Base-by-base conservation (phyloP, 37 sponge, comb jelly and placozoan species). In the Cliona cf. orientalis region DNA sequence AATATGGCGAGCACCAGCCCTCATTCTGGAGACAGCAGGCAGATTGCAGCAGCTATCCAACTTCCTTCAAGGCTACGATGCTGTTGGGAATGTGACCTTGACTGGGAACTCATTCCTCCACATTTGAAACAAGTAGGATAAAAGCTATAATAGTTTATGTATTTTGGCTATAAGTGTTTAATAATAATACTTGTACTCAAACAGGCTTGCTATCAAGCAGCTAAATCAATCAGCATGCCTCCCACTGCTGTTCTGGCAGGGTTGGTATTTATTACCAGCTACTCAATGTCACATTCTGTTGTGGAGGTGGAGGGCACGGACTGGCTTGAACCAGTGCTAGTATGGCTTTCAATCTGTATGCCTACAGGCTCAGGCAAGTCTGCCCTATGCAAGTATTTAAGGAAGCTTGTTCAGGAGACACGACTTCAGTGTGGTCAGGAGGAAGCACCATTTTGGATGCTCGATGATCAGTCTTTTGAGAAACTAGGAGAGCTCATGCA, bases 261-360 rank as follows among this genome's bases (percentile, higher is more conserved):
- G 0, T 39, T 81, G 35, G 28, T 81, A 2, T 0, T 71, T 3
- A 53, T 39, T 0, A 42, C 7, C 22, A 31, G 66, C 35, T 81
- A 61, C 33, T 12, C 35, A 45, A 61, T 71, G 72, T 65, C 68
- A 21, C 72, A 81, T 61, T 41, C 82, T n/a, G 21, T 29, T 2
- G 72, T 81, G 17, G 9, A 71, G 14, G 53, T 60, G 4, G 44
- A 46, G 12, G 76, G 36, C 25, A 70, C 78, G 0, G 74, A 85
- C 14, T 85, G 77, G 78, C 1, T 58, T 22, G 78, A 85, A 12
- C 74, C 85, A 42, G 71, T 76, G 21, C 23, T 85, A 35, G 44
- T 85, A 28, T 85, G 78, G 85, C 7, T 84, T 2, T 11, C 71
- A 1, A 69, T 85, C 23, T 73, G 78, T 3, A 76, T 85, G 85